Conservation (phyloP, 1,140 invertebrate species). For the Megalopta genalis region DNA sequence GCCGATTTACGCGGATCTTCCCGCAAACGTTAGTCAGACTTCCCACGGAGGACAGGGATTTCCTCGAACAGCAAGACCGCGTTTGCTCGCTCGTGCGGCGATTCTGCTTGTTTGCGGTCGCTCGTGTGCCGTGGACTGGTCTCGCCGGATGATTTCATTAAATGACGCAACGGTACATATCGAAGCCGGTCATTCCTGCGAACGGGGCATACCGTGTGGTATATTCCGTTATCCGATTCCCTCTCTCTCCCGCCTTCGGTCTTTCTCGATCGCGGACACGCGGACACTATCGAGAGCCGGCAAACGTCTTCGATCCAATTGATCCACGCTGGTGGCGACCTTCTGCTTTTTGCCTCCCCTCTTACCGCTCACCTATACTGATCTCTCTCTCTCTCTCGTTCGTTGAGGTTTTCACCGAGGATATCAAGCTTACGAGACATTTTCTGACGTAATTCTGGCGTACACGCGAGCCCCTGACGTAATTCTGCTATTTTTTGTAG, state of each 20-base stretch:
- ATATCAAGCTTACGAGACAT: not conserved
- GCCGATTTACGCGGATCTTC: not conserved
- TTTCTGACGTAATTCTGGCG: not conserved
- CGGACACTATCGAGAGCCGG: too few relatives aligned
- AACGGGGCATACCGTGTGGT: slow-evolving; percentile 39
- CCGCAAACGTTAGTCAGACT: not conserved
- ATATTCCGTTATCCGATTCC: slow-evolving; percentile 57
- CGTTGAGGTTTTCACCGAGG: not conserved
- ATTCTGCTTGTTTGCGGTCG: too few relatives aligned
- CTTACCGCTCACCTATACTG: too few relatives aligned
- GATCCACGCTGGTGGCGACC: too few relatives aligned
- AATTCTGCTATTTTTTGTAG: not conserved
- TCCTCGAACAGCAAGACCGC: slow-evolving; percentile 13
- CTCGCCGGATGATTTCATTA: slow-evolving; percentile 45
- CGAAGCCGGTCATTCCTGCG: slow-evolving; percentile 46
- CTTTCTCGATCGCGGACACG: not conserved
- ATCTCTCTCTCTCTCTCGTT: too few relatives aligned
- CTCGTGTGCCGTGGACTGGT: not conserved
- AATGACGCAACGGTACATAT: slow-evolving; percentile 57
- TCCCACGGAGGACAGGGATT: not conserved
- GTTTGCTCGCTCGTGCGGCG: too few relatives aligned
- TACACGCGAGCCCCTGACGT: not conserved
- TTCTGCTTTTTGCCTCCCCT: too few relatives aligned
- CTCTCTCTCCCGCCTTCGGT: not conserved
- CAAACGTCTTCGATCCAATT: too few relatives aligned